These are phyloP conservation scores for Danionella dracula DNA, from an alignment of 2,797 vertebrate species.

Conservation along the genomic window DNA sequence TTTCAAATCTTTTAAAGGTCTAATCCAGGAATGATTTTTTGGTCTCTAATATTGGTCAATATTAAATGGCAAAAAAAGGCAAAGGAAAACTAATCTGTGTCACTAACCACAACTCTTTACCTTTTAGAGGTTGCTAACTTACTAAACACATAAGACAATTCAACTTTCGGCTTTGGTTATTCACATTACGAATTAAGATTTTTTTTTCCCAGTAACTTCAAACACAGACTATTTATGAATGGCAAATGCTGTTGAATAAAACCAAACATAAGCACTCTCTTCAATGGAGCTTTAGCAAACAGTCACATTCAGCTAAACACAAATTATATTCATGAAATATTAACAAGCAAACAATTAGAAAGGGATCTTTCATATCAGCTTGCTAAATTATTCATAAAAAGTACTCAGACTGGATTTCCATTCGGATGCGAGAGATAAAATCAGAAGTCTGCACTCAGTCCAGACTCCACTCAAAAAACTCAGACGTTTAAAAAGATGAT, in stretches of 20 bases:
- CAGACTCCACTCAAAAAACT: not conserved
- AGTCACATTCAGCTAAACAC: slow-evolving; percentile 57
- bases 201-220: too few species aligned
- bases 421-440: slow-evolving; percentile 51
- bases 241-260: not conserved
- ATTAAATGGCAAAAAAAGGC: too few species aligned
- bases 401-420: slow-evolving; percentile 59
- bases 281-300: slow-evolving; percentile 45
- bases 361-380: slow-evolving; percentile 68
- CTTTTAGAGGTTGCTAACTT: too few species aligned
- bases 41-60: too few species aligned
- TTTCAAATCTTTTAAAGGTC: too few species aligned
- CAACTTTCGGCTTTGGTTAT: too few species aligned
- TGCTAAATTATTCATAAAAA: slow-evolving; percentile 70
- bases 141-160: too few species aligned
- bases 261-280: slow-evolving; percentile 1
- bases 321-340: slow-evolving; percentile 70
- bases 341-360: slow-evolving; percentile 73
- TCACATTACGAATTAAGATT: too few species aligned
- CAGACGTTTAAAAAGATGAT: not conserved
- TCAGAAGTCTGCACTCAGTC: slow-evolving; percentile 17
- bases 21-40: too few species aligned
- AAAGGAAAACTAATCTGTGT: too few species aligned
- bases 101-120: too few species aligned
- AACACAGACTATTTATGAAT: too few species aligned